Evolutionary conservation across 2,797 vertebrate species (phyloP).

Genomic region (Bucorvus abyssinicus): DNA sequence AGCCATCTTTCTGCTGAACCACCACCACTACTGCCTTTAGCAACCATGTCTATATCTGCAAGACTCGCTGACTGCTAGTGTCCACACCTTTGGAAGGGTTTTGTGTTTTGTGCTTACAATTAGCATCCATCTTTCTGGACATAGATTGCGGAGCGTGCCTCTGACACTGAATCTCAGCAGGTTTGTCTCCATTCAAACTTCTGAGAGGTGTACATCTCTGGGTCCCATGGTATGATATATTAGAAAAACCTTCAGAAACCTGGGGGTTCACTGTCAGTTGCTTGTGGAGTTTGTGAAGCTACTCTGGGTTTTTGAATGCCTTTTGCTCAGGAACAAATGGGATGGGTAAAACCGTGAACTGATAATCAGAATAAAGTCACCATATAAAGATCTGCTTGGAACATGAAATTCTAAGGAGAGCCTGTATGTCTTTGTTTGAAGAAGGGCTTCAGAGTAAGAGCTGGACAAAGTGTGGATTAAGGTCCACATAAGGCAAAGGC

Average conservation of each 20-base stretch:
- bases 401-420: constrained; percentile 54
- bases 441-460: constrained; percentile 21
- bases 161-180: not conserved
- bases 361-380: constrained; percentile 60
- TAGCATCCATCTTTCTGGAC: not conserved
- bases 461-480: constrained; percentile 44
- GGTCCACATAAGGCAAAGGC: not conserved
- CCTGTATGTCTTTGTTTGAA: constrained; percentile 40
- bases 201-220: not conserved
- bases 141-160: accelerated
- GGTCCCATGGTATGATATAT: not conserved
- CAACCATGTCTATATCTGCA: accelerated
- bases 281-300: not conserved
- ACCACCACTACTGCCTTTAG: not conserved
- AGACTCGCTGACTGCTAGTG: not conserved
- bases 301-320: constrained; percentile 31
- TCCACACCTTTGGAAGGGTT: not conserved
- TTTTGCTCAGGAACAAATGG: not conserved
- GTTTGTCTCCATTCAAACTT: not conserved
- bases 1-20: not conserved
- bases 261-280: not conserved
- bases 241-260: not conserved
- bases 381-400: constrained; percentile 3
- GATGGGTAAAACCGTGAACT: not conserved
- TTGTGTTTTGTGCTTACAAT: not conserved